Evolutionary conservation across 2,888 invertebrate genomes (phyloP).

Genomic region (Seira sanloemensis): DNA sequence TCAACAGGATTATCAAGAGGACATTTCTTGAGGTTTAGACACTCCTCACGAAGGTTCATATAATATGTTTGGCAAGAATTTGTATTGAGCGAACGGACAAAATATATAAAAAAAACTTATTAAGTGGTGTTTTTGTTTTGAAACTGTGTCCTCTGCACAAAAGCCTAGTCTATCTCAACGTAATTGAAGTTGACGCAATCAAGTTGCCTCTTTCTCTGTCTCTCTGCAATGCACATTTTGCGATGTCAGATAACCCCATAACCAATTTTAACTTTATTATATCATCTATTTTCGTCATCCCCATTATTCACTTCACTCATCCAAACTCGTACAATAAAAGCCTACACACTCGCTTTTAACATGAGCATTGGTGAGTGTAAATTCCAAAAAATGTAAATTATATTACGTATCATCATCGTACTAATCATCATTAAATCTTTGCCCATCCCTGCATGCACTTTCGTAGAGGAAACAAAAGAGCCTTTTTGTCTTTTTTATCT

Average conservation of each 20-base stretch:
- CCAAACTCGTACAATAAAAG: background rate
- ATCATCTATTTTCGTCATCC: background rate
- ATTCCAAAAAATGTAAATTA: background rate
- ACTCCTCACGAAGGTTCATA: too few species aligned
- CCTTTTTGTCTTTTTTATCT: background rate
- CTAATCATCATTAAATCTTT: background rate
- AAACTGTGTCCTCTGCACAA: too few species aligned
- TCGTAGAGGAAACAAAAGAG: background rate
- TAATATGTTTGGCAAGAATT: too few species aligned
- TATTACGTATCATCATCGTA: background rate
- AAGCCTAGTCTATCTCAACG: too few species aligned
- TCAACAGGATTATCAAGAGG: background rate
- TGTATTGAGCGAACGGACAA: too few species aligned
- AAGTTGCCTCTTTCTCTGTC: too few species aligned
- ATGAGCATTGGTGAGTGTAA: too few species aligned
- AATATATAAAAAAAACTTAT: too few species aligned
- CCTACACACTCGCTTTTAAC: background rate
- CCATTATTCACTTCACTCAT: background rate
- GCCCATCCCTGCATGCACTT: background rate
- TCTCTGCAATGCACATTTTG: too few species aligned
- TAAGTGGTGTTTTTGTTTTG: too few species aligned
- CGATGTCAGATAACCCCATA: too few species aligned
- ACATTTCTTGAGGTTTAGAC: too few species aligned
- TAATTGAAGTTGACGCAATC: slow-evolving; percentile 40
- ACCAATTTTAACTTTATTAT: background rate